Conservation (phyloP, 2,797 vertebrate species). For the Pelobates cultripes region DNA sequence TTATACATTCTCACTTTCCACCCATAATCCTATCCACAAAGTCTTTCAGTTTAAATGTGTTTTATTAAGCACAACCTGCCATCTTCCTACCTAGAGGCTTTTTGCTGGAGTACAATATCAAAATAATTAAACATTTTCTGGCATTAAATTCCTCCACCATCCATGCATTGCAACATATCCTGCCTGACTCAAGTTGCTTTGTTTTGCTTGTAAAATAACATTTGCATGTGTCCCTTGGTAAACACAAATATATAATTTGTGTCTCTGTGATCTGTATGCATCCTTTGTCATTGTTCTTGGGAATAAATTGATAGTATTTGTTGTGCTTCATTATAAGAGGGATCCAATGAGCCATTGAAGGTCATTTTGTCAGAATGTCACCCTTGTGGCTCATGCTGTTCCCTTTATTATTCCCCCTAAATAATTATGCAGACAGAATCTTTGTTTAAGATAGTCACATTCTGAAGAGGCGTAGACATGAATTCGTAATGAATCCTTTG, state of each 20-base stretch:
- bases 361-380: constrained; percentile 21
- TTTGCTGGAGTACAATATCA: no score
- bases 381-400: constrained; percentile 27
- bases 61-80: no score
- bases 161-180: constrained; percentile 8
- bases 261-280: constrained; percentile 26
- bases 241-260: constrained; percentile 3
- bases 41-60: no score
- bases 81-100: no score
- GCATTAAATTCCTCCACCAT: no score
- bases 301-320: constrained; percentile 29
- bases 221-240: constrained; percentile 34
- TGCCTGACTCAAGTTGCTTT: background rate
- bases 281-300: constrained; percentile 19
- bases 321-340: constrained; percentile 13
- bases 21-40: no score
- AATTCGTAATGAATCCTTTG: constrained; percentile 31
- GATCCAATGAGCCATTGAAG: constrained; percentile 35
- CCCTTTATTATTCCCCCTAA: constrained; percentile 45
- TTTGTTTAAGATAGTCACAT: constrained; percentile 55
- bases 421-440: constrained; percentile 49
- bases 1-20: no score
- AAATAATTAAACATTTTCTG: no score
- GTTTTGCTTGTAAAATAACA: constrained; percentile 17
- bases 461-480: constrained; percentile 24